Evolutionary conservation across 2,888 invertebrate species (phyloP).

Genomic region (Cantharis rufa): DNA sequence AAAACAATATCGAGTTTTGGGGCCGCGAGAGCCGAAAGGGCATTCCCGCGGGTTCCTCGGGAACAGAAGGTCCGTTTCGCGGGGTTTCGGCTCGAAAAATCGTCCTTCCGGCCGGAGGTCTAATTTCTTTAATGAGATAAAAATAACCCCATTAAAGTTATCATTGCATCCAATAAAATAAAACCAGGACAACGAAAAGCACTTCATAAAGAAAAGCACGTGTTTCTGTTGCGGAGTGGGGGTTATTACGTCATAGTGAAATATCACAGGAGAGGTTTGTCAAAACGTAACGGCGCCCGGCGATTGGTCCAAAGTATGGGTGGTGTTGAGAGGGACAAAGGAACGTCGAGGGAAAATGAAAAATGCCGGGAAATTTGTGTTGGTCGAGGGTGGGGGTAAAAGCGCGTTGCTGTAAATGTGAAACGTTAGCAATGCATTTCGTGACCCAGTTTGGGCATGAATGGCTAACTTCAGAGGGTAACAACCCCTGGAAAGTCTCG

Average conservation of each 20-base stretch:
- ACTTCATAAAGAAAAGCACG: constrained; percentile 43
- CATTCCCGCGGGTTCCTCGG: not conserved
- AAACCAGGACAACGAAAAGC: constrained; percentile 43
- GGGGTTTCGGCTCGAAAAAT: not conserved
- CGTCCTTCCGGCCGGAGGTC: not conserved
- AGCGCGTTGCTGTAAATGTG: constrained; percentile 30
- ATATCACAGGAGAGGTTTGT: not conserved
- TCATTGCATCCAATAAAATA: constrained; percentile 4
- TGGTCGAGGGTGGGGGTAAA: constrained; percentile 32
- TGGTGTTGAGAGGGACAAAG: constrained; percentile 24
- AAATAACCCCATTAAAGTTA: not conserved
- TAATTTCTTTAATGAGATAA: not conserved
- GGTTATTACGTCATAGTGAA: constrained; percentile 43
- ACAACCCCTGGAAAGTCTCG: constrained; percentile 52
- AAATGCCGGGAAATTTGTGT: constrained; percentile 30
- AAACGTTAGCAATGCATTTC: constrained; percentile 44
- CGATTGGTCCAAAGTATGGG: constrained; percentile 33
- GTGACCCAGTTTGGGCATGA: constrained; percentile 51
- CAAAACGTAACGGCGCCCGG: not conserved
- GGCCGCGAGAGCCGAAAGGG: not conserved
- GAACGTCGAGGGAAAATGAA: constrained; percentile 33
- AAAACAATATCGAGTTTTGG: constrained; percentile 11
- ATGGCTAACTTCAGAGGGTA: constrained; percentile 51
- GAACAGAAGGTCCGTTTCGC: not conserved
- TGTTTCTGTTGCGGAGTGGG: constrained; percentile 47